Percentiles rank a stretch among this genome's conserved stretches.
Conservation (phyloP, 2,888 invertebrate genomes). For the Drosophila seclusa region DNA sequence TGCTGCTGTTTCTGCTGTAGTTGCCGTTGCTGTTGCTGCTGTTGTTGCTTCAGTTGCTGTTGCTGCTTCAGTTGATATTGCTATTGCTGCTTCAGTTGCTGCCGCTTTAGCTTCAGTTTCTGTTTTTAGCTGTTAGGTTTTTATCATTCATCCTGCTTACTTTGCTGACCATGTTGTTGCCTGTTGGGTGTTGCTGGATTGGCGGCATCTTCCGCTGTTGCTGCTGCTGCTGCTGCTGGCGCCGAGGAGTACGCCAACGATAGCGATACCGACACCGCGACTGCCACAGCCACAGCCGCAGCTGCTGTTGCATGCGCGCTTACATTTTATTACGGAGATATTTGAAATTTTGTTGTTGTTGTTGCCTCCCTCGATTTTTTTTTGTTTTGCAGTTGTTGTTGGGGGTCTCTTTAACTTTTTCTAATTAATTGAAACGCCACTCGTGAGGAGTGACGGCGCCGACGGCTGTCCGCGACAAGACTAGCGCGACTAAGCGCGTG, state of each 20-base stretch:
- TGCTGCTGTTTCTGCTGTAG: constrained; percentile 5
- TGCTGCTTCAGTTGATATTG: constrained; percentile 14
- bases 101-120: constrained; percentile 23
- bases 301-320: constrained; percentile 73
- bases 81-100: constrained; percentile 10
- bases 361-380: constrained; percentile 17
- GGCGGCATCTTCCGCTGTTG: constrained; percentile 66
- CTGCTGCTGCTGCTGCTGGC: constrained; percentile 48
- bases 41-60: constrained; percentile 22
- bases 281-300: constrained; percentile 31
- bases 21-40: constrained; percentile 20
- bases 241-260: constrained; percentile 44
- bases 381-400: constrained; percentile 21
- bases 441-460: constrained; percentile 72
- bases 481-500: constrained; percentile 13
- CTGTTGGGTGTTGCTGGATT: constrained; percentile 58
- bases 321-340: constrained; percentile 81
- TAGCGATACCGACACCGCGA: constrained; percentile 19
- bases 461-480: constrained; percentile 41
- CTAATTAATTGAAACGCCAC: constrained; percentile 82
- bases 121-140: constrained; percentile 33
- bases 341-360: constrained; percentile 66
- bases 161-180: constrained; percentile 60
- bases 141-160: constrained; percentile 54
- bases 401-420: constrained; percentile 77